Evolutionary conservation across 2,797 vertebrate species (phyloP), one percentile per base, ranked within the genome.

Genomic region (Hippocampus kuda): DNA sequence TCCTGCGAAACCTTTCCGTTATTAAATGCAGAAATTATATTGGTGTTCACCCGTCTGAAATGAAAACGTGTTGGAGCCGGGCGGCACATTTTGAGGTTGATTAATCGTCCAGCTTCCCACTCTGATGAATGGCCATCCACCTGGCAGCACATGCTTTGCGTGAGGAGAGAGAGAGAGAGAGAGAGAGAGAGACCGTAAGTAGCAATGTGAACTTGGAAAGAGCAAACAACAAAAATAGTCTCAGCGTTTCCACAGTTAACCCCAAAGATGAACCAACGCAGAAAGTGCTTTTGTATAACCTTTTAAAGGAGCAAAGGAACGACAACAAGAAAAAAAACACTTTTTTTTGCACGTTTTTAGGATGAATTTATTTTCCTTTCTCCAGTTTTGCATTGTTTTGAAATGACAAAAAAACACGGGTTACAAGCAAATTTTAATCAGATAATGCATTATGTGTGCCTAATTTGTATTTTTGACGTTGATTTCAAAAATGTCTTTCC

Each of bases 61-160:
- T 92, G 89, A 90, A 88, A 85, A 83, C 80, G 88, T 91, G 34
- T 93, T 92, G 87, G 89, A 82, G 86, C 81, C 90, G 82, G 80
- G 78, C 76, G 82, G 77, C 88, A 88, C 85, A 83, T 24, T 4
- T n/a, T 85, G 78, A 81, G 70, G 72, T 75, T 93, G 93, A 95
- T 94, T 90, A 91, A 96, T 94, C 81, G 89, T 90, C 91, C 86
- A 85, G 91, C 92, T 92, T 83, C 82, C 83, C 87, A 82, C 85
- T 87, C 88, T 95, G 94, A 96, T 96, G 94, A 95, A 96, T 96
- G 91, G 89, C 83, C 77, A 82, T 90, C 88, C 90, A 86, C 87
- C 89, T 77, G 81, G 86, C 90, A 88, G 88, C 89, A 88, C 84
- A 88, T 83, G 85, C 84, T 93, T 91, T 92, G 92, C 95, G 94